Percentiles rank a stretch among this genome's conserved stretches.
These are phyloP conservation scores for Novumbra hubbsi DNA, from an alignment of 2,797 vertebrate genomes.

Conservation along the genomic window DNA sequence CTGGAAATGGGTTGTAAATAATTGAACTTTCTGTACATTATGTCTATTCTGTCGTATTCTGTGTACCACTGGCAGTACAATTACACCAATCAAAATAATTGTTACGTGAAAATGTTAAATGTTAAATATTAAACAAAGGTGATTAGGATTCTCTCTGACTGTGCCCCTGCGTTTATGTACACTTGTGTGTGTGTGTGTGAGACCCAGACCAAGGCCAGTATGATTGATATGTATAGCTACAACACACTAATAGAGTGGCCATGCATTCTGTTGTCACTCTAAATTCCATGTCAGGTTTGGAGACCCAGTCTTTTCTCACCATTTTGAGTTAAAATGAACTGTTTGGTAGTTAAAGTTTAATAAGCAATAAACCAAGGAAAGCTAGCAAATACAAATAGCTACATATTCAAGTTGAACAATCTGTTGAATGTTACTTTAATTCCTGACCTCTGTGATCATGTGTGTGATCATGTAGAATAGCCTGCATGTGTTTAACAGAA, in stretches of 20 bases:
- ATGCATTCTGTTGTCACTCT: conserved; percentile 20
- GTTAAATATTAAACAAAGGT: not conserved
- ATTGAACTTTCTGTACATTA: too few species aligned
- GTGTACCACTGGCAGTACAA: too few species aligned
- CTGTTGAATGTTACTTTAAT: conserved; percentile 41
- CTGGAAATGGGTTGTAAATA: too few species aligned
- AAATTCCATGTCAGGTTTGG: conserved; percentile 3
- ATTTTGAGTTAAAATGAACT: not conserved
- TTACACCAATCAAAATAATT: too few species aligned
- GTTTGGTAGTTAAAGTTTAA: not conserved
- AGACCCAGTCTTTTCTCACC: conserved; percentile 37
- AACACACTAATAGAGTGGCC: conserved; percentile 29
- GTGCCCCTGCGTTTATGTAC: conserved; percentile 4
- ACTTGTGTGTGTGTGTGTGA: not conserved
- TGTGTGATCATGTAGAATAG: conserved; percentile 57
- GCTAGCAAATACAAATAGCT: conserved; percentile 6
- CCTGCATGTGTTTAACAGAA: conserved; percentile 49
- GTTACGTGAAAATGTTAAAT: too few species aligned
- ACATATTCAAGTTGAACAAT: conserved; percentile 38
- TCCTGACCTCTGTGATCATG: conserved; percentile 47
- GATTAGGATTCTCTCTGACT: not conserved
- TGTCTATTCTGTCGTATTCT: too few species aligned
- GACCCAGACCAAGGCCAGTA: not conserved
- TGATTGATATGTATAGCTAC: not conserved
- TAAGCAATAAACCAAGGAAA: not conserved